These are phyloP conservation scores for Drosophila kuntzei DNA, from an alignment of 2,888 invertebrate genomes.

Conservation along the genomic window DNA sequence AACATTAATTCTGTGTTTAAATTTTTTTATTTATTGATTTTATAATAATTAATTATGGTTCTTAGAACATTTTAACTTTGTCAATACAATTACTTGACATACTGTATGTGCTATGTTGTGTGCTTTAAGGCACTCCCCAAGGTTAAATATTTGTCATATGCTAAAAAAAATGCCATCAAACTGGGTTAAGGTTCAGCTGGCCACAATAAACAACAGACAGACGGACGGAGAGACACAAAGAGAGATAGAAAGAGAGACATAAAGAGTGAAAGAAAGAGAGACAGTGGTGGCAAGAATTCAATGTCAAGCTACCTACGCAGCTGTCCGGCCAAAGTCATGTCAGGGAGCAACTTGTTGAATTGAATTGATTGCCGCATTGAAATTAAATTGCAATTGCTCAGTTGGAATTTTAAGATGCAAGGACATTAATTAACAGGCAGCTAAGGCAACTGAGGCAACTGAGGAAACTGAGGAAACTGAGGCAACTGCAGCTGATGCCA, in stretches of 20 bases:
- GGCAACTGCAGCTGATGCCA: conserved; percentile 38
- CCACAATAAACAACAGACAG: conserved; percentile 24
- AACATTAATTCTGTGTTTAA: no score
- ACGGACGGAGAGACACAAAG: no score
- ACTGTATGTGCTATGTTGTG: not conserved
- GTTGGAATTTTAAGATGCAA: conserved; percentile 75
- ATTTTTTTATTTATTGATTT: no score
- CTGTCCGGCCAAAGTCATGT: conserved; percentile 21
- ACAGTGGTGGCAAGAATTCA: conserved; percentile 33
- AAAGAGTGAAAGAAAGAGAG: not conserved
- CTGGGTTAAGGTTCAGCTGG: conserved; percentile 55
- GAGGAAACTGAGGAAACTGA: conserved; percentile 3
- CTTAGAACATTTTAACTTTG: no score
- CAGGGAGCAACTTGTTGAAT: conserved; percentile 73
- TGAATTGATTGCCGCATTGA: conserved; percentile 77
- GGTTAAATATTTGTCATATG: conserved; percentile 56
- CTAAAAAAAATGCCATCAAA: conserved; percentile 33
- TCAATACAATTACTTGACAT: not conserved
- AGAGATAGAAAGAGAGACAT: not conserved
- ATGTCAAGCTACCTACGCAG: conserved; percentile 41
- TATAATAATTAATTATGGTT: no score
- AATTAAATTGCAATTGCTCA: conserved; percentile 73
- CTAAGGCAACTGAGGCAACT: conserved; percentile 9
- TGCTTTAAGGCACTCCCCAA: conserved; percentile 42
- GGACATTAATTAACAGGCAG: conserved; percentile 73